Evolutionary conservation across 1,140 invertebrate species (phyloP), one percentile per base, ranked within the genome.

Genomic region (Caenorhabditis tropicalis): DNA sequence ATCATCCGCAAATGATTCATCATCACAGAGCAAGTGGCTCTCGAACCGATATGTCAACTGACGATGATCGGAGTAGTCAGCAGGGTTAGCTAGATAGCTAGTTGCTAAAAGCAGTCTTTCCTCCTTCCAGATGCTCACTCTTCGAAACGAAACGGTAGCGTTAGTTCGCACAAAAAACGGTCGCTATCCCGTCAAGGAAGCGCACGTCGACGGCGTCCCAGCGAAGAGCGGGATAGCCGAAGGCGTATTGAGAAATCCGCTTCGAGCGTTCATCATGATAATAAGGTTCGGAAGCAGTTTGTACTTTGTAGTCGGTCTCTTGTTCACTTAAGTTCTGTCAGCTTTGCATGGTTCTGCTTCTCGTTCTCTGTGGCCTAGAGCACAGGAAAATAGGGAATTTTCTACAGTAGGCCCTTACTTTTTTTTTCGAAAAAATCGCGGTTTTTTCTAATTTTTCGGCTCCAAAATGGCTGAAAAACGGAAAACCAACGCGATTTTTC

Each of bases 31-130:
- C 65, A 7, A 74, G 81, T 51, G 84, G 84, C 9, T 85, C 84
- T 70, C 84, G 84, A 49, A 85, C 84, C 21, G 84, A 85, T 31
- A 70, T 85, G 36, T 85, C 84, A 1, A 85, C 84, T 7, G 84
- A 85, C 58, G 84, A 85, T 79, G 84, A 85, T 16, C 33, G 65
- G 9, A 74, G 36, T 46, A 74, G 65, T 74, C 65, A 81, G 29
- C 79, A 81, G 33, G 79, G 79, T 81, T 51, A 51, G 1, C 39
- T 43, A n/a, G n/a, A n/a, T n/a, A n/a, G n/a, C n/a, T n/a, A n/a
- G n/a, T n/a, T n/a, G n/a, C n/a, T n/a, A n/a, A n/a, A n/a, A n/a
- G n/a, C n/a, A n/a, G n/a, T n/a, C n/a, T n/a, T n/a, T n/a, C n/a
- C n/a, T n/a, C n/a, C n/a, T 65, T 74, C 36, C 65, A 74, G 65